Base-by-base conservation (phyloP, 2,888 invertebrate genomes). In the Drosophila sordidapex region DNA sequence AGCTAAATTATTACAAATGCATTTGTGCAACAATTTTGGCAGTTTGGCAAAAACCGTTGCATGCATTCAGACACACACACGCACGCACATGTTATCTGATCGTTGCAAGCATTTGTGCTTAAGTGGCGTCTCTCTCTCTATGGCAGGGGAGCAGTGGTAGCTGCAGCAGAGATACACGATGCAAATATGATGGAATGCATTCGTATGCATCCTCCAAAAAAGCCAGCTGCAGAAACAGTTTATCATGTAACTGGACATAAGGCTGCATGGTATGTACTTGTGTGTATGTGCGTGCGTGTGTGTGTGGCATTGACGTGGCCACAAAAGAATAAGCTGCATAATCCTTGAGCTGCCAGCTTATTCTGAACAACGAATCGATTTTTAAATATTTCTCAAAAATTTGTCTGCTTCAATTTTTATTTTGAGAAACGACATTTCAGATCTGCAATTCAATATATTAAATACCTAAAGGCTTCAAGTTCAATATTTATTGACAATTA, bases 1-100 rank as follows among this genome's bases (percentile, higher is more conserved):
- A 69, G 51, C 79, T 76, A 72, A 82, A 76, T 82, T 79, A 82
- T 82, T 82, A 82, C 82, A 77, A 82, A 77, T 82, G 74, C 79
- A 82, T 77, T 75, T 74, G 66, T 75, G 77, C 81, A 81, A 66
- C 64, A 76, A 70, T 71, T 76, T 72, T 81, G 81, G 69, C 78
- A 78, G 76, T 68, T 68, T 79, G 58, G 70, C 70, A 70, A 76
- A 76, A 64, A 58, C 25, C 72, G 62, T 64, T 73, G 68, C 77
- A 43, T 27, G 57, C 35, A 27, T 31, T 49, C n/a, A 27, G 56
- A 38, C 18, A 31, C 29, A 35, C 43, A 46, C 46, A 13, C 21
- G 8, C 46, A n/a, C 43, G 2, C 1, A 21, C 7, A 18, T 25
- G 18, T 58, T 25, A 33, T 56, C 36, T 56, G 61, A 72, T 65